These are phyloP conservation scores for Piezodorus guildinii DNA, from an alignment of 1,140 invertebrate species.

Conservation along the genomic window DNA sequence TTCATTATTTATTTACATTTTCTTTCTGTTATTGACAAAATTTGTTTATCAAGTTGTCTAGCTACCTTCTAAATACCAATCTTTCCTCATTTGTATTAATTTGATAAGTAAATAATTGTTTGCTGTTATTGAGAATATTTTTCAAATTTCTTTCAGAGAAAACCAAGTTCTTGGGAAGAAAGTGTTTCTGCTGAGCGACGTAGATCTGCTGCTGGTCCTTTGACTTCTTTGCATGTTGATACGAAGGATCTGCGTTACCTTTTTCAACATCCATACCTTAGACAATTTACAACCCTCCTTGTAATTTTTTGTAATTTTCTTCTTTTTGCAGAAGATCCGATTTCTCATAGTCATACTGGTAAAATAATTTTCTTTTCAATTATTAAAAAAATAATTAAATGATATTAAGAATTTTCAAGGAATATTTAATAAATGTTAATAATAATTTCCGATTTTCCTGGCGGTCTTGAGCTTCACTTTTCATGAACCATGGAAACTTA, in stretches of 20 bases:
- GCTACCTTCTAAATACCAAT: too few relatives aligned
- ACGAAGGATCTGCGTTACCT: slow-evolving; percentile 41
- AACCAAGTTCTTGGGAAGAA: slow-evolving; percentile 28
- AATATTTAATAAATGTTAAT: background rate
- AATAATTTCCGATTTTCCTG: background rate
- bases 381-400: background rate
- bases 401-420: background rate
- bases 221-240: slow-evolving; percentile 30
- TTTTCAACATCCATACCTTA: slow-evolving; percentile 44
- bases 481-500: too few relatives aligned
- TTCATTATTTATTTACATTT: too few relatives aligned
- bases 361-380: background rate
- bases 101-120: too few relatives aligned
- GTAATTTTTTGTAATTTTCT: slow-evolving; percentile 46
- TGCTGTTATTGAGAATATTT: too few relatives aligned
- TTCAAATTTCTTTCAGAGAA: slow-evolving; percentile 20
- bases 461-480: too few relatives aligned
- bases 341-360: slow-evolving; percentile 39
- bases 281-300: slow-evolving; percentile 41
- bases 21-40: too few relatives aligned
- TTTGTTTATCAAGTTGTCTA: too few relatives aligned
- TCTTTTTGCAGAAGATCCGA: slow-evolving; percentile 47
- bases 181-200: slow-evolving; percentile 27
- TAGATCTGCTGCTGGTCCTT: slow-evolving; percentile 21
- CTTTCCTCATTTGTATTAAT: too few relatives aligned